Percentiles rank a stretch among this genome's conserved stretches.
These are phyloP conservation scores for Agrotis ipsilon DNA, from an alignment of 2,888 invertebrate genomes.

Conservation along the genomic window DNA sequence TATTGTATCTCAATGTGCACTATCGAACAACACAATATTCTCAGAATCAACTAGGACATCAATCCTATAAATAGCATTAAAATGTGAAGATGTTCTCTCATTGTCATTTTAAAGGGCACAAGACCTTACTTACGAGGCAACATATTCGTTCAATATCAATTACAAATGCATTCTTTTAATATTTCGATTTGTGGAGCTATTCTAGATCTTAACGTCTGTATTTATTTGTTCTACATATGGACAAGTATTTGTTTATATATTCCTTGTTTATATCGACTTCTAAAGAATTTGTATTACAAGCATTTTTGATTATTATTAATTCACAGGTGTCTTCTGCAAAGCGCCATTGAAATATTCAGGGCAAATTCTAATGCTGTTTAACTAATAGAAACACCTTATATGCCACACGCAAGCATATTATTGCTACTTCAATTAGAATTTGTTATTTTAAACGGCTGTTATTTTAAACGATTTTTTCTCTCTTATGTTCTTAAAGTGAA, in stretches of 20 bases:
- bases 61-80: conserved; percentile 51
- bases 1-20: conserved; percentile 2
- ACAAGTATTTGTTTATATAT: conserved; percentile 16
- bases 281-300: conserved; percentile 17
- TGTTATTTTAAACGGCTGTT: neutral
- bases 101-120: conserved; percentile 54
- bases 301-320: conserved; percentile 9
- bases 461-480: too few species aligned
- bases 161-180: conserved; percentile 33
- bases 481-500: too few species aligned
- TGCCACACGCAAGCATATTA: neutral
- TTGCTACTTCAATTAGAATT: neutral
- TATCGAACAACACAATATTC: conserved; percentile 30
- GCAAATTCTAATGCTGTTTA: neutral
- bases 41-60: conserved; percentile 49
- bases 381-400: conserved; percentile 11
- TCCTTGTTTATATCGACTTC: conserved; percentile 23
- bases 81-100: conserved; percentile 54
- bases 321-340: conserved; percentile 14
- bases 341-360: conserved; percentile 18
- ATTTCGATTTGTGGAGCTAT: conserved; percentile 33
- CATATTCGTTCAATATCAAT: conserved; percentile 39
- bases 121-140: conserved; percentile 39
- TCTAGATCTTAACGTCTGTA: conserved; percentile 29
- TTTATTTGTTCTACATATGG: conserved; percentile 32